These are phyloP conservation scores for Autographa gamma DNA, from an alignment of 2,888 invertebrate species.

Conservation along the genomic window DNA sequence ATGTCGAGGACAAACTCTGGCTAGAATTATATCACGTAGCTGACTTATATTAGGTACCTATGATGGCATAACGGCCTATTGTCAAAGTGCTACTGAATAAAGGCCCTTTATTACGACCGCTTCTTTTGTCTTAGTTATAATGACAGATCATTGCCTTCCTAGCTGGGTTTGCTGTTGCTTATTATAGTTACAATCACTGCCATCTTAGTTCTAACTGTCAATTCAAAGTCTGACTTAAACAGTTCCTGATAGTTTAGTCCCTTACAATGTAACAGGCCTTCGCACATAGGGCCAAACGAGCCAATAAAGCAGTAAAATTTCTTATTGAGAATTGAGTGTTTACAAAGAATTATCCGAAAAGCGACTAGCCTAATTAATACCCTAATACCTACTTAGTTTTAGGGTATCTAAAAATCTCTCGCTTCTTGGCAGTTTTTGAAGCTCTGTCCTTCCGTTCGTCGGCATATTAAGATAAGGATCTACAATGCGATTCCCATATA, in stretches of 20 bases:
- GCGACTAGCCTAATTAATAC: too few relatives aligned
- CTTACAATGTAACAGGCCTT: not conserved
- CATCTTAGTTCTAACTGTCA: not conserved
- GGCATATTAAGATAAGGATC: too few relatives aligned
- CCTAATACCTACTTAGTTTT: too few relatives aligned
- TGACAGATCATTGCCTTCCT: not conserved
- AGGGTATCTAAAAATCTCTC: too few relatives aligned
- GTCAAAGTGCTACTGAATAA: not conserved
- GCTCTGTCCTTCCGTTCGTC: too few relatives aligned
- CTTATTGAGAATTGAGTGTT: too few relatives aligned
- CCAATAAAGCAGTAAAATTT: too few relatives aligned
- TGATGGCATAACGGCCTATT: conserved; percentile 13
- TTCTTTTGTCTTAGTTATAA: not conserved
- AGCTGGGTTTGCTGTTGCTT: not conserved
- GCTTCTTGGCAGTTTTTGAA: too few relatives aligned
- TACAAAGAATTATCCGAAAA: too few relatives aligned
- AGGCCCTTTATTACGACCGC: not conserved
- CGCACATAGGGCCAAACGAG: too few relatives aligned
- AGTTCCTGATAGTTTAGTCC: not conserved
- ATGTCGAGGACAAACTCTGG: conserved; percentile 27
- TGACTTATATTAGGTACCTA: conserved; percentile 6
- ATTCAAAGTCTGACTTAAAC: not conserved
- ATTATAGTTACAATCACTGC: not conserved
- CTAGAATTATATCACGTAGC: conserved; percentile 14
- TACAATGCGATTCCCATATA: too few relatives aligned